Evolutionary conservation across 1,140 invertebrate species (phyloP), one percentile per base, ranked within the genome.

Genomic region (Drosophila pachea): DNA sequence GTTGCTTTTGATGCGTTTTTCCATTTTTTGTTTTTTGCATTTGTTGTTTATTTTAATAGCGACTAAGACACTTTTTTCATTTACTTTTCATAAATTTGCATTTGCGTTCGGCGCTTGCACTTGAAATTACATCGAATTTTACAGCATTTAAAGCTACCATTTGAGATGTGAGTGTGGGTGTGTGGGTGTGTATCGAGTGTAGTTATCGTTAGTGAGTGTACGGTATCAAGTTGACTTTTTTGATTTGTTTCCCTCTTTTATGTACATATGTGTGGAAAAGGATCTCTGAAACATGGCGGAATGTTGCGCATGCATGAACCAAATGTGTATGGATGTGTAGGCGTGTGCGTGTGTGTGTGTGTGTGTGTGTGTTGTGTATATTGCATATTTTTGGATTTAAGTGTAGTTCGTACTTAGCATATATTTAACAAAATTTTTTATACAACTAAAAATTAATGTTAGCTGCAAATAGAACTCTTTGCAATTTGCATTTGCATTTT

Each of bases 361-460:
- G 43, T 36, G 52, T 50, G 32, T 11, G 52, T 56, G 38, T 56
- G 9, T 42, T 45, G 36, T 68, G 14, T 62, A 50, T 43, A 50
- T 76, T 42, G n/a, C n/a, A 67, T 74, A 65, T 62, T 74, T 78
- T 78, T 36, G 59, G 50, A 61, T 76, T 81, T 73, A 68, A 55
- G 50, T 61, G 68, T 68, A 68, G 12, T 58, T 38, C 58, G 66
- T 62, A 76, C 65, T 81, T 79, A 84, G 63, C 73, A 86, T 84
- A 84, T 63, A 84, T 63, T 79, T 83, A 82, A 84, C 81, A 86
- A 84, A 84, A 79, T 58, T 84, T 74, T 83, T 53, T 86, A 84
- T 42, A 35, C 49, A 78, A 83, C 64, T 75, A 73, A 81, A 79
- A 61, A 40, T 54, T 54, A 66, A 12, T 59, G 22, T 56, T 40